Conservation (phyloP, 2,797 vertebrate genomes). For the Karalla daura region DNA sequence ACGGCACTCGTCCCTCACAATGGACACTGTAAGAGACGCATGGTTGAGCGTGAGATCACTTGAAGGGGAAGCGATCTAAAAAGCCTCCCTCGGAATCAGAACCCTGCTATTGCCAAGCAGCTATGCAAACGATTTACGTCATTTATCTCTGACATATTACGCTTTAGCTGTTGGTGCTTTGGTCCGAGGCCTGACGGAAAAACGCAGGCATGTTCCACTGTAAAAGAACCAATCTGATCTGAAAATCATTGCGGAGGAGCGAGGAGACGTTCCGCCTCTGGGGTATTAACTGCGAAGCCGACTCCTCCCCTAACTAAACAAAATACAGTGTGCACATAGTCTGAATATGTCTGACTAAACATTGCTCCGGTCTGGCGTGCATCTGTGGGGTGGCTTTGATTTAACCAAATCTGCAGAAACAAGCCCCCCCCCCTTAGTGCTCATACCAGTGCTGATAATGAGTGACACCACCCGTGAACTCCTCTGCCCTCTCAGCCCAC, state of each 20-base stretch:
- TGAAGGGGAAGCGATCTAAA: not conserved
- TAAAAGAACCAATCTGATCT: too few species aligned
- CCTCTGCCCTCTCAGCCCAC: conserved; percentile 85
- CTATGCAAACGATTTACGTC: too few species aligned
- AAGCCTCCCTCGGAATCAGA: too few species aligned
- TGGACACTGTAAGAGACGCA: conserved; percentile 90
- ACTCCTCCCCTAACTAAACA: not conserved
- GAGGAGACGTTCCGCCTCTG: not conserved
- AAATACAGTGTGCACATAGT: too few species aligned
- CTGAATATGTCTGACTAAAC: not conserved
- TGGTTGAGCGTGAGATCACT: not conserved
- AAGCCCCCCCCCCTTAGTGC: too few species aligned
- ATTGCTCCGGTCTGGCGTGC: not conserved
- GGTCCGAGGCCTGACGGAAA: too few species aligned
- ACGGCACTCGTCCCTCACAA: conserved; percentile 86
- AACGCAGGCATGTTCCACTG: too few species aligned
- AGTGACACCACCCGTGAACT: not conserved
- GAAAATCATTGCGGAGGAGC: too few species aligned
- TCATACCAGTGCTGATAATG: not conserved
- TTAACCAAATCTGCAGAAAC: not conserved
- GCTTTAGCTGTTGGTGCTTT: too few species aligned
- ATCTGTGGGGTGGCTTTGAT: not conserved
- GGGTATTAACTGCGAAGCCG: not conserved
- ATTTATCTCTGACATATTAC: too few species aligned
- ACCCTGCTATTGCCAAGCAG: too few species aligned